Evolutionary conservation across 2,113 vertebrate genomes (phyloP), one percentile per base, ranked within the genome.

Genomic region (Plecturocebus donacophilus): DNA sequence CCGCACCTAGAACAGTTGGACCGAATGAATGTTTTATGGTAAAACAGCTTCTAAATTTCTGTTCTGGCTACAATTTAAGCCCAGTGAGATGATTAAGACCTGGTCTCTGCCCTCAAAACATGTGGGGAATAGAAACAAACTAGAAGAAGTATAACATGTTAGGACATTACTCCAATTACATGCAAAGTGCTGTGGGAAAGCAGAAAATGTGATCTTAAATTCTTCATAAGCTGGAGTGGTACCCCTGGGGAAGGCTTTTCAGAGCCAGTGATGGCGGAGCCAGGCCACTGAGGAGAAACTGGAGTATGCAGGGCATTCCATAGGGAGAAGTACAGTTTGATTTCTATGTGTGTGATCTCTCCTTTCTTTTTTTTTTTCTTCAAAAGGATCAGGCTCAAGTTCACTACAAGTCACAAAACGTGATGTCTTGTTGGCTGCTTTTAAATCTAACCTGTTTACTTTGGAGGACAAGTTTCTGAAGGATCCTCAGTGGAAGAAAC

Each of bases 391-490:
- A 1, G 97, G 81, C 45, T 93, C 80, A 3, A 93, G 52, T 64
- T 95, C 98, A 83, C 93, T 96, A 38, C 98, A 98, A 91, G 91
- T 95, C 58, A 98, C 98, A 3, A 98, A 98, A 32, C 98, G 98
- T 40, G 97, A 98, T 35, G 98, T 98, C 8, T 97, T 99, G 9
- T 79, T 98, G 88, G 98, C 93, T 25, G 99, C 98, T 40, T 98
- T 99, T 68, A 98, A 90, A 89, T 94, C 94, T 70, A 99, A 99
- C 96, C 97, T 98, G 91, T 96, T 94, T 71, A 86, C 81, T 42
- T 97, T 99, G 82, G 98, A 98, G 93, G 95, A 99, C 96, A 98
- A 96, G 88, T 97, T 99, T 58, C 97, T 98, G 42, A 89, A 64
- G n/a, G 98, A 98, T 1, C 91, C 97, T 47, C 95, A 97, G 54